phyloP scores from a whole-genome alignment of 2,888 invertebrate species.

The Pheosia tremula region DNA sequence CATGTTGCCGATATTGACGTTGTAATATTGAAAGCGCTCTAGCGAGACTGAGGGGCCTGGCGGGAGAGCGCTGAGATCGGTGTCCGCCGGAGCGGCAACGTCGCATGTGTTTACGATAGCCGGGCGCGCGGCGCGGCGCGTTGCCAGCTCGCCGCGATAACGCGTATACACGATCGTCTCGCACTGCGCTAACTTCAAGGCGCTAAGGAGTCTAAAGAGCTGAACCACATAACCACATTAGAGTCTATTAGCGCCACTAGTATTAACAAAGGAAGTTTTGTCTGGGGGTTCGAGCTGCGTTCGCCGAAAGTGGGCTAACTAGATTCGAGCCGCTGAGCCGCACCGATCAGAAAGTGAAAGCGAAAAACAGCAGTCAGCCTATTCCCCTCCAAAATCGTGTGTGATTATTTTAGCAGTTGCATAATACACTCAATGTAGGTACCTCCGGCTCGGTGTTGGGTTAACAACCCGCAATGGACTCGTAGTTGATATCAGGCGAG shows the following conservation, averaged over 20 bases:
- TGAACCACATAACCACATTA: conserved; percentile 58
- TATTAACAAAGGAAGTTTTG: conserved; percentile 54
- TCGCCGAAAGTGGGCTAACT: conserved; percentile 32
- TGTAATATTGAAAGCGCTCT: conserved; percentile 65
- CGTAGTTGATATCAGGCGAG: conserved; percentile 25
- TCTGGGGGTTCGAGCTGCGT: conserved; percentile 22
- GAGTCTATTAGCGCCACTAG: conserved; percentile 54
- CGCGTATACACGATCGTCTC: conserved; percentile 37
- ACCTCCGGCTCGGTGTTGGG: background rate
- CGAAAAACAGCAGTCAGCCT: conserved; percentile 13
- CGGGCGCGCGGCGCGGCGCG: conserved; percentile 45
- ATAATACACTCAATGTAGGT: background rate
- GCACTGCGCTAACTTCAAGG: conserved; percentile 53
- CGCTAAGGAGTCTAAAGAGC: conserved; percentile 55
- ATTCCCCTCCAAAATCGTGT: conserved; percentile 2
- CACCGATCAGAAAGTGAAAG: conserved; percentile 35
- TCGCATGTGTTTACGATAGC: conserved; percentile 45
- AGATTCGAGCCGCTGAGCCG: conserved; percentile 23
- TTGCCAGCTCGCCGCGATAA: conserved; percentile 46
- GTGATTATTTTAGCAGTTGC: background rate
- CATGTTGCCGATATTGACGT: conserved; percentile 61
- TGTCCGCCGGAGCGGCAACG: conserved; percentile 72
- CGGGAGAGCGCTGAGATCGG: conserved; percentile 65
- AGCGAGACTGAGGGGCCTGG: conserved; percentile 73
- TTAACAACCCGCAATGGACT: conserved; percentile 7